Evolutionary conservation across 2,888 invertebrate species (phyloP), one percentile per base, ranked within the genome.

Genomic region (Fragum whitleyi): DNA sequence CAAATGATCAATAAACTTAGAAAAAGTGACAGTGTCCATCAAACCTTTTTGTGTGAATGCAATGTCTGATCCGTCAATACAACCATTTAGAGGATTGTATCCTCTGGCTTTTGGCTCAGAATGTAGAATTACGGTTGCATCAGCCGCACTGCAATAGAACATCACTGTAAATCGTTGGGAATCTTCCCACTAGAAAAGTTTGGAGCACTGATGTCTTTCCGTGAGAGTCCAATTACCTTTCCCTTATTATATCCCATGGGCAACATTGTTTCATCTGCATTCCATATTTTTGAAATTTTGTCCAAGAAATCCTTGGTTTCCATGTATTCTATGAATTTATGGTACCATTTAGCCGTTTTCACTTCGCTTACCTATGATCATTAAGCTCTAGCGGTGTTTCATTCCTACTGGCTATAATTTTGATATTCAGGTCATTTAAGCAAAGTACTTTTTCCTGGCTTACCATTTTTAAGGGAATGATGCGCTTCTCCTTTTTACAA

Each of bases 231-330:
- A 9, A 77, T 83, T 3, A 79, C 83, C 53, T 79, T 77, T 16
- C 47, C 11, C 47, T 70, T 77, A 16, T 78, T 79, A 59, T 65
- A 51, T n/a, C 81, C 79, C 78, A 81, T 79, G 32, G 51, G 71
- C 29, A 84, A 84, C 21, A 78, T 74, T 11, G 75, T 69, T 69
- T 85, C 77, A 77, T 85, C 69, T 7, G 81, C 81, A 74, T 85
- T 85, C 79, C 81, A 79, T 19, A 81, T 85, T 23, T 65, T 7
- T 9, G 53, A 23, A 26, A 77, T 81, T 53, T 76, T 74, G 7
- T 79, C 55, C 47, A 81, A 23, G 1, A 75, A 51, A 3, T 67
- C 36, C 11, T 62, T 77, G 14, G 6, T 65, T 6, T 53, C 26
- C 0, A 81, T 36, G 32, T 79, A 85, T 19, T 81, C 79, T 42